phyloP scores from a whole-genome alignment of 2,888 invertebrate species.

The Oscheius sp. region DNA sequence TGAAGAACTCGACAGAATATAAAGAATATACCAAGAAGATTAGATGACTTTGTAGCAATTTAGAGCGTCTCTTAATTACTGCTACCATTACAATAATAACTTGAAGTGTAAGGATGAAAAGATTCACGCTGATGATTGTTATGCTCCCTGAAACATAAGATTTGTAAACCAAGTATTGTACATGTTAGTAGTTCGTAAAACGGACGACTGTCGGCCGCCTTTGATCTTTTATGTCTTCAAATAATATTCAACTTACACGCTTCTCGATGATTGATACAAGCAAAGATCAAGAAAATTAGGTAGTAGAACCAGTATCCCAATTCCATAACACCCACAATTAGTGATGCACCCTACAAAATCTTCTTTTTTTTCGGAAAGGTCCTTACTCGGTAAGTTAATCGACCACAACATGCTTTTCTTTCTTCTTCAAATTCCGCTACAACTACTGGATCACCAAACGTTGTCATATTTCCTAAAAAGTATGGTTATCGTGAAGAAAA shows the following conservation, averaged over 20 bases:
- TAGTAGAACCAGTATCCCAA: conserved; percentile 50
- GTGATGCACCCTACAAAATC: conserved; percentile 37
- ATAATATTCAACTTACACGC: conserved; percentile 36
- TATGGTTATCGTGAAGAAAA: background rate
- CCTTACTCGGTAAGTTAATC: conserved; percentile 37
- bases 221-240: background rate
- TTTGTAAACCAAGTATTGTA: too few relatives aligned
- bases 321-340: conserved; percentile 43
- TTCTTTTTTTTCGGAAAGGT: background rate
- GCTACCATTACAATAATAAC: conserved; percentile 39
- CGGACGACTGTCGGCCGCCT: too few relatives aligned
- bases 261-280: conserved; percentile 43
- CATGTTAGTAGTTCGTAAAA: too few relatives aligned
- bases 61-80: conserved; percentile 39
- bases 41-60: conserved; percentile 43
- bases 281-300: conserved; percentile 40
- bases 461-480: conserved; percentile 1
- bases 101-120: conserved; percentile 44
- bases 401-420: conserved; percentile 38
- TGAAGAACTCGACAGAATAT: conserved; percentile 23
- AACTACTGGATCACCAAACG: conserved; percentile 10
- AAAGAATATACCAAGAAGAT: conserved; percentile 39
- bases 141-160: conserved; percentile 42
- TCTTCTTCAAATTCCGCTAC: conserved; percentile 39
- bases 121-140: conserved; percentile 45